Base-by-base conservation (phyloP, 2,888 invertebrate genomes). In the Helicoverpa assulta region DNA sequence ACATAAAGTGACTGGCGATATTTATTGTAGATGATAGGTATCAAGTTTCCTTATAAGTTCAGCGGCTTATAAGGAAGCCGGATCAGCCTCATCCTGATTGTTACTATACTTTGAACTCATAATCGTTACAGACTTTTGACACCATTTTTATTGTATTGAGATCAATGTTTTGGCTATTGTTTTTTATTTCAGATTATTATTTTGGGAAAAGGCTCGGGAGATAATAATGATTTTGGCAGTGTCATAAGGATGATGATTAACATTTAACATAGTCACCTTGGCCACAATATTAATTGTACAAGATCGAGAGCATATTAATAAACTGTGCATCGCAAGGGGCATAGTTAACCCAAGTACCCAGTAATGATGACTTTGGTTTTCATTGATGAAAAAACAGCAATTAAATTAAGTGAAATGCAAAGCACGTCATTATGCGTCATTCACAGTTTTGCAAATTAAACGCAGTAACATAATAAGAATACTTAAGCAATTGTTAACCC, bases 11-110 rank as follows among this genome's bases (percentile, higher is more conserved):
- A 79, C 80, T 76, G 70, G 75, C 64, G 51, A 70, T 80, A 82
- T 83, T 84, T 80, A 85, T 81, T 82, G 74, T 64, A 80, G 78
- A 80, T 80, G 78, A 83, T 76, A n/a, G n/a, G n/a, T n/a, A 81
- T 70, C 89, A 86, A 86, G 88, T 85, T 85, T 70, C 92, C 91
- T 76, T 89, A 85, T 86, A 88, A 80, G 90, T 72, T 54, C 16
- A 67, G 70, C 53, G 61, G 81, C 88, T 74, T 80, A 61, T 78
- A 81, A 37, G 81, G 82, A 51, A 60, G 62, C 66, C 40, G 59
- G 66, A 61, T 61, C 56, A 74, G 74, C 56, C 14, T 67, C 76
- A 78, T 81, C 79, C 54, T 73, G 70, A 67, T 70, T 56, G 58
- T 70, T 53, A 59, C 54, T 47, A 56, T 50, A 53, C 53, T 69